These are phyloP conservation scores for Petroica traversi DNA, from an alignment of 2,113 vertebrate genomes.

Conservation along the genomic window DNA sequence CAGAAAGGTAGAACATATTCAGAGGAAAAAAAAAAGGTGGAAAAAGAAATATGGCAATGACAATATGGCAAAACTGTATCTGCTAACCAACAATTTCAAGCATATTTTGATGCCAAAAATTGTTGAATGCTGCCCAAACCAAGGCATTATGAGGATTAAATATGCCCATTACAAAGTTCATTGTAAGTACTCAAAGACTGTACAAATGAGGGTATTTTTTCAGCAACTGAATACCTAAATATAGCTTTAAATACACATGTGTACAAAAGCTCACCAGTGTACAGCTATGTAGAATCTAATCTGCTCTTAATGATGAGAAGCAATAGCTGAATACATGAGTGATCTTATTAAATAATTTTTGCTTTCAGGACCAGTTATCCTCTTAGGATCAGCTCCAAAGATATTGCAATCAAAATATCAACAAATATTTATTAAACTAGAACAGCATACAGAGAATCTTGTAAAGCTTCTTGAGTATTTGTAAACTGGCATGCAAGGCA, in stretches of 20 bases:
- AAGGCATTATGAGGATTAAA: neutral
- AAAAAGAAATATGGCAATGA: neutral
- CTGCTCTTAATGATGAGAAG: neutral
- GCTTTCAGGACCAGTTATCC: neutral
- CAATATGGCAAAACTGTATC: neutral
- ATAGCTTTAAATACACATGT: neutral
- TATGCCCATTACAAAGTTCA: neutral
- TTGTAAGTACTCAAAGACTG: neutral
- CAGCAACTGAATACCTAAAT: neutral
- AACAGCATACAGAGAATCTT: neutral
- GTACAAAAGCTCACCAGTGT: neutral
- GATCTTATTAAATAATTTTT: neutral
- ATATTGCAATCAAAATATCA: neutral
- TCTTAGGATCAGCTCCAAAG: conserved; percentile 7
- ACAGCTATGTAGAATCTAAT: neutral
- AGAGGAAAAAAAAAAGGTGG: neutral
- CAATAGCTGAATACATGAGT: neutral
- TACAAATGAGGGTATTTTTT: neutral
- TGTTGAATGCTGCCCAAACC: neutral
- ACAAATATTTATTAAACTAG: conserved; percentile 23
- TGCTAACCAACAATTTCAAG: neutral
- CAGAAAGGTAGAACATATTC: neutral
- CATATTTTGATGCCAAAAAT: neutral
- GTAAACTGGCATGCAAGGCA: neutral
- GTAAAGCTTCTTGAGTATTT: neutral